Conservation (phyloP, 2,113 vertebrate genomes). For the Aleadryas rufinucha region DNA sequence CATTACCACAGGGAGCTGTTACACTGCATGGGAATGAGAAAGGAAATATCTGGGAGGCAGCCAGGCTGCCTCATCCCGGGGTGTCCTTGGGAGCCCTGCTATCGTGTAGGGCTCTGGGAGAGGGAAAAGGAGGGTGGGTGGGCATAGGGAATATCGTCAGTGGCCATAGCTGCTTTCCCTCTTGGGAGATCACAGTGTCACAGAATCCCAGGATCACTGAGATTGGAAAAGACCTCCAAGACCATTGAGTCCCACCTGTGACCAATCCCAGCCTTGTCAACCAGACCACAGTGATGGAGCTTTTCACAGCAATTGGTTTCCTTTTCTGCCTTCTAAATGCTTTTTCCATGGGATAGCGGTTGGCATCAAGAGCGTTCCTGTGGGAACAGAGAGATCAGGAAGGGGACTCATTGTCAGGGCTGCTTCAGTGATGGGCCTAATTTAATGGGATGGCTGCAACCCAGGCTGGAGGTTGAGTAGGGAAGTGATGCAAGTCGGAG, state of each 20-base stretch:
- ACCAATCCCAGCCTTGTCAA: background rate
- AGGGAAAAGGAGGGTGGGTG: background rate
- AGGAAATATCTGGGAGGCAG: background rate
- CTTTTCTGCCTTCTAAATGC: background rate
- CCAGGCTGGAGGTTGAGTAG: background rate
- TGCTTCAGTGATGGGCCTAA: background rate
- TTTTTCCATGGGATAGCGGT: accelerated
- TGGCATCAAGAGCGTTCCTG: background rate
- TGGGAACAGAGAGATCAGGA: background rate
- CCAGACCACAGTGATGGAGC: background rate
- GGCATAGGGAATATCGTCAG: accelerated
- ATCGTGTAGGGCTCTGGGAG: accelerated
- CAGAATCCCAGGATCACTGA: background rate
- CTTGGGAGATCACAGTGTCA: background rate
- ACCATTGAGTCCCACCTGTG: background rate
- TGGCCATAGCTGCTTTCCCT: accelerated
- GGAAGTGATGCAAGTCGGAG: background rate
- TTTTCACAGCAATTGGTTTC: background rate
- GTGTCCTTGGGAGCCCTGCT: background rate
- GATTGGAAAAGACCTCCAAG: background rate
- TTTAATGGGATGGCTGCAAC: background rate
- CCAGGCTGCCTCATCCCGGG: background rate
- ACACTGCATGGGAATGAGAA: background rate
- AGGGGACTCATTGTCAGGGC: background rate
- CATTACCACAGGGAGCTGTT: background rate